phyloP scores from a whole-genome alignment of 1,140 invertebrate species.

The Vanessa atalanta region DNA sequence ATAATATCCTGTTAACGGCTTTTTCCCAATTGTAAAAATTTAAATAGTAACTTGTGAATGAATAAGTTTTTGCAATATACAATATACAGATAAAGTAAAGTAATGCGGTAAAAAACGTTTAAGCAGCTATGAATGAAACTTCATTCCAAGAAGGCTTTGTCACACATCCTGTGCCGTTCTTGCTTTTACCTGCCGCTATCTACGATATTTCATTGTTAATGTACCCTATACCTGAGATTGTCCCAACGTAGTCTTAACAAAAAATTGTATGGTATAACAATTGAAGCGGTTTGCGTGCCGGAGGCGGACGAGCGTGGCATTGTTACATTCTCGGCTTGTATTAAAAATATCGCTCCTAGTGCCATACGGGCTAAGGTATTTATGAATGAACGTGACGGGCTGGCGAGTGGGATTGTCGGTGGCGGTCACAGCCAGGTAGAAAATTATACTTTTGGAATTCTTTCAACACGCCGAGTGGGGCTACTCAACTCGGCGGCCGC shows the following conservation, averaged over 20 bases:
- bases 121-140: conserved; percentile 61
- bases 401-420: conserved; percentile 60
- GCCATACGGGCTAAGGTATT: conserved; percentile 65
- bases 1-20: background rate
- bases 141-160: conserved; percentile 46
- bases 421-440: conserved; percentile 75
- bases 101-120: conserved; percentile 36
- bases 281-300: conserved; percentile 56
- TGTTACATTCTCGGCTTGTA: conserved; percentile 59
- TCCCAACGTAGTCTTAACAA: conserved; percentile 61
- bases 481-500: conserved; percentile 64
- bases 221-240: conserved; percentile 65
- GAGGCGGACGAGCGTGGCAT: conserved; percentile 50
- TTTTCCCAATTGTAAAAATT: background rate
- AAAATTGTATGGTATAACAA: conserved; percentile 68
- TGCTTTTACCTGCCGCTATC: conserved; percentile 56
- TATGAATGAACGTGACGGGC: conserved; percentile 78
- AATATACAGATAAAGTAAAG: conserved; percentile 8
- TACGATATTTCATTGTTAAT: conserved; percentile 64
- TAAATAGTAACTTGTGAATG: conserved; percentile 1
- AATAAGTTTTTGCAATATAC: background rate
- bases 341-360: conserved; percentile 57
- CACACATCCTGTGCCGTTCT: conserved; percentile 70
- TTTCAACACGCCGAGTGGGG: conserved; percentile 69
- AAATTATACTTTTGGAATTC: conserved; percentile 79